Conservation (phyloP, 2,888 invertebrate genomes). For the Cantharis nigra region DNA sequence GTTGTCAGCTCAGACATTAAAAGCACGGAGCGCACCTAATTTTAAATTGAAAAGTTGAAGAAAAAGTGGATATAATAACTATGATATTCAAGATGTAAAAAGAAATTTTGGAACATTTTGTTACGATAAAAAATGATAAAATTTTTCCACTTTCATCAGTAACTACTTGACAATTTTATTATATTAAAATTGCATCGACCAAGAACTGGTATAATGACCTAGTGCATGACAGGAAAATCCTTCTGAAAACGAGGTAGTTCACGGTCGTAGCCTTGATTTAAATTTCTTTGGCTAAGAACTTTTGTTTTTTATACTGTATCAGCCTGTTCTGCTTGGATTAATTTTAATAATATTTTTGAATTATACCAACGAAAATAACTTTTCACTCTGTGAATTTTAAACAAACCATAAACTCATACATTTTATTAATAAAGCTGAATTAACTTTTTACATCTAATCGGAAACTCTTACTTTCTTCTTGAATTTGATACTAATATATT, state of each 20-base stretch:
- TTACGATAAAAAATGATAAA: too few relatives aligned
- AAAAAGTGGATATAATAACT: too few relatives aligned
- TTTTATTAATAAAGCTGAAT: not conserved
- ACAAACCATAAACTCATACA: not conserved
- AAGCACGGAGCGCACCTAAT: too few relatives aligned
- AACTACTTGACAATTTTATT: not conserved
- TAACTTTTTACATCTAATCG: not conserved
- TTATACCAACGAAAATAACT: not conserved
- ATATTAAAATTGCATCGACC: not conserved
- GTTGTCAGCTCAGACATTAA: too few relatives aligned
- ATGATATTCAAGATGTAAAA: too few relatives aligned
- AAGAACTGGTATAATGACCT: not conserved
- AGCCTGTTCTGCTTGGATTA: not conserved
- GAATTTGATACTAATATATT: not conserved
- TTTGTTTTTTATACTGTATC: not conserved
- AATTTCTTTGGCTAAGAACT: not conserved
- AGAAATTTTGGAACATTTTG: too few relatives aligned
- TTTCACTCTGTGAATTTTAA: not conserved
- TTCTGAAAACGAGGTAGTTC: not conserved
- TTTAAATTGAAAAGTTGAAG: too few relatives aligned
- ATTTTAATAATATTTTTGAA: not conserved
- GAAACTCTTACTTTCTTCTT: constrained; percentile 1
- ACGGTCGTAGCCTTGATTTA: not conserved
- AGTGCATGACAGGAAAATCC: not conserved
- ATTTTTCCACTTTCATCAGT: not conserved